These are phyloP conservation scores for Decapterus maruadsi DNA, from an alignment of 2,797 vertebrate species.

Conservation along the genomic window DNA sequence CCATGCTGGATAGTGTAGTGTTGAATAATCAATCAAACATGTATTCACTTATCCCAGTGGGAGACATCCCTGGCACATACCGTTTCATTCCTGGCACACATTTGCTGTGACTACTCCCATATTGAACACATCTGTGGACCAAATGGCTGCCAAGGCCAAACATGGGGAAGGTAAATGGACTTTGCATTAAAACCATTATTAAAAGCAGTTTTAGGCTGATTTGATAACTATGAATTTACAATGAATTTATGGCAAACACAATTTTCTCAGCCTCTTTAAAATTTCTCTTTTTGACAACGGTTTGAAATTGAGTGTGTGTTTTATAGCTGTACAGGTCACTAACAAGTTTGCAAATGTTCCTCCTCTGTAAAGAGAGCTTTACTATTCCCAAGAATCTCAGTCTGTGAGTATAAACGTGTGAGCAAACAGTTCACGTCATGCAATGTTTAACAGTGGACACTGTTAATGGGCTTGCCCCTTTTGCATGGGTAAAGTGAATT, in stretches of 20 bases:
- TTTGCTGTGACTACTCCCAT: conserved; percentile 58
- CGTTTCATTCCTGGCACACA: conserved; percentile 52
- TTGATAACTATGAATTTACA: conserved; percentile 64
- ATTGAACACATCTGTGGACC: conserved; percentile 72
- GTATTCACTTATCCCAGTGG: conserved; percentile 37
- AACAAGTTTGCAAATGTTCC: conserved; percentile 54
- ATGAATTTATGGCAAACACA: conserved; percentile 59
- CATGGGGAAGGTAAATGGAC: conserved; percentile 63
- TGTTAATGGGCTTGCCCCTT: conserved; percentile 70
- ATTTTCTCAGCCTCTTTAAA: conserved; percentile 39
- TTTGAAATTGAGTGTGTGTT: conserved; percentile 32
- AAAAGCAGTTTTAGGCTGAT: conserved; percentile 50
- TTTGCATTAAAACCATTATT: conserved; percentile 73
- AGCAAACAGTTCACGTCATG: conserved; percentile 61
- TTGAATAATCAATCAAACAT: conserved; percentile 61
- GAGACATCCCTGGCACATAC: conserved; percentile 45
- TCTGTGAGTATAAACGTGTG: conserved; percentile 61
- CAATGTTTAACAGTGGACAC: conserved; percentile 62
- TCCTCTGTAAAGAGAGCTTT: conserved; percentile 32
- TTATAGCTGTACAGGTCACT: conserved; percentile 25
- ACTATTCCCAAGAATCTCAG: conserved; percentile 52
- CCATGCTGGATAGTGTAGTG: conserved; percentile 39
- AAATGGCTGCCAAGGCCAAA: conserved; percentile 65
- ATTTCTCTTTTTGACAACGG: conserved; percentile 23
- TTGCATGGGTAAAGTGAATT: conserved; percentile 75